Percentiles rank a stretch among this genome's conserved stretches.
Evolutionary conservation across 2,797 vertebrate genomes (phyloP).

Genomic region (Halcyon leucocephala): DNA sequence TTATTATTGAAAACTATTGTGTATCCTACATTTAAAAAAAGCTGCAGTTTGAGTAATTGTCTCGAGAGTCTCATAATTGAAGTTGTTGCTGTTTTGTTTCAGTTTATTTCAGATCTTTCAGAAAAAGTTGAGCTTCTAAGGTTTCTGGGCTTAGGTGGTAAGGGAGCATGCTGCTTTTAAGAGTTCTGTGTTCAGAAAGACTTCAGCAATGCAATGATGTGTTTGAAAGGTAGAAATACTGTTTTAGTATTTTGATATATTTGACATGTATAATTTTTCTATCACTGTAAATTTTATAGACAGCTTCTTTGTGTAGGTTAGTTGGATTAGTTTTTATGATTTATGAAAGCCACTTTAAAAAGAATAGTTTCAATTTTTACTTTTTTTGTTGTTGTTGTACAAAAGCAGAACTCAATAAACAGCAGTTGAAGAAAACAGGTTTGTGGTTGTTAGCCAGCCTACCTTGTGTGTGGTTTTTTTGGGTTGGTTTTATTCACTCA

Average conservation of each 20-base stretch:
- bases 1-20: background rate
- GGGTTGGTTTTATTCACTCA: background rate
- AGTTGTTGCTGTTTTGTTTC: background rate
- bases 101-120: background rate
- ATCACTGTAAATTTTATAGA: constrained; percentile 53
- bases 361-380: background rate
- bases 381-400: background rate
- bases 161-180: background rate
- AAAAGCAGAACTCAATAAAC: constrained; percentile 6
- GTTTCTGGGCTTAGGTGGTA: background rate
- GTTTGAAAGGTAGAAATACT: constrained; percentile 52
- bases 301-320: constrained; percentile 45
- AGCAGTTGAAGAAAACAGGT: constrained; percentile 45
- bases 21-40: background rate
- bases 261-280: constrained; percentile 51
- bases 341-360: constrained; percentile 59
- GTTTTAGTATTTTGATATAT: constrained; percentile 30
- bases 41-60: background rate
- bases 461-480: constrained; percentile 43
- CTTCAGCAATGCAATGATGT: background rate
- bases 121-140: background rate
- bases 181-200: constrained; percentile 10
- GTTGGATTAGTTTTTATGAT: constrained; percentile 64
- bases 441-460: constrained; percentile 44
- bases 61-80: background rate